These are phyloP conservation scores for Oreochromis aureus DNA, from an alignment of 2,113 vertebrate genomes.

Conservation along the genomic window DNA sequence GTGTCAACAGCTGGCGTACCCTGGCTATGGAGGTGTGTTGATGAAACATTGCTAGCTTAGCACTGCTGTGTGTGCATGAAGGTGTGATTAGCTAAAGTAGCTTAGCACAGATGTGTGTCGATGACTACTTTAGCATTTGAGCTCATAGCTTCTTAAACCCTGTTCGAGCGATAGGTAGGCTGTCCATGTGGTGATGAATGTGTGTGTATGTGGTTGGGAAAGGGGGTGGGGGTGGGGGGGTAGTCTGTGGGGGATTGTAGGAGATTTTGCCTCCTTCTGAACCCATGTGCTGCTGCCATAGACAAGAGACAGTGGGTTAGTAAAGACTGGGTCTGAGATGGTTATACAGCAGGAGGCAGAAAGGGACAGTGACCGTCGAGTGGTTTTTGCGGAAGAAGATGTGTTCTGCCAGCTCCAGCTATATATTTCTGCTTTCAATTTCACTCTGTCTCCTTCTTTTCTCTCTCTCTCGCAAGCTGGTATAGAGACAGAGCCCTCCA, in stretches of 20 bases:
- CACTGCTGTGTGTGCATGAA: conserved; percentile 1
- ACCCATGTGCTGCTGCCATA: conserved; percentile 40
- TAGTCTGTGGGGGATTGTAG: conserved; percentile 20
- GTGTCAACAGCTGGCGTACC: conserved; percentile 34
- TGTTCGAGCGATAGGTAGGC: conserved; percentile 23
- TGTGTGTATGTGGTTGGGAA: neutral
- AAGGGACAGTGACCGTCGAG: conserved; percentile 14
- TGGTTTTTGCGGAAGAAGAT: conserved; percentile 7
- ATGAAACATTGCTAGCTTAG: conserved; percentile 40
- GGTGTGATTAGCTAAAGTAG: conserved; percentile 5
- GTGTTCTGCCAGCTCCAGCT: neutral
- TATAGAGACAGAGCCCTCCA: conserved; percentile 25
- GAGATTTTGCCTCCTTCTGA: conserved; percentile 16
- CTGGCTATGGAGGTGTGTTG: conserved; percentile 9
- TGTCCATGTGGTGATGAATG: neutral
- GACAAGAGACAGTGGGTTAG: conserved; percentile 42
- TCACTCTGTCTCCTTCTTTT: neutral
- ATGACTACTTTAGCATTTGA: conserved; percentile 8
- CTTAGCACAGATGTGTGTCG: neutral
- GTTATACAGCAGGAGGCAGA: conserved; percentile 9
- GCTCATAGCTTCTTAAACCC: conserved; percentile 42
- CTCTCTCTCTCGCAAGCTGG: neutral
- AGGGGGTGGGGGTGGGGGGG: neutral
- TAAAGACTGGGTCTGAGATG: conserved; percentile 22
- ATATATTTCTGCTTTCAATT: neutral